Evolutionary conservation across 2,888 invertebrate species (phyloP).

Genomic region (Lithophane leautieri): DNA sequence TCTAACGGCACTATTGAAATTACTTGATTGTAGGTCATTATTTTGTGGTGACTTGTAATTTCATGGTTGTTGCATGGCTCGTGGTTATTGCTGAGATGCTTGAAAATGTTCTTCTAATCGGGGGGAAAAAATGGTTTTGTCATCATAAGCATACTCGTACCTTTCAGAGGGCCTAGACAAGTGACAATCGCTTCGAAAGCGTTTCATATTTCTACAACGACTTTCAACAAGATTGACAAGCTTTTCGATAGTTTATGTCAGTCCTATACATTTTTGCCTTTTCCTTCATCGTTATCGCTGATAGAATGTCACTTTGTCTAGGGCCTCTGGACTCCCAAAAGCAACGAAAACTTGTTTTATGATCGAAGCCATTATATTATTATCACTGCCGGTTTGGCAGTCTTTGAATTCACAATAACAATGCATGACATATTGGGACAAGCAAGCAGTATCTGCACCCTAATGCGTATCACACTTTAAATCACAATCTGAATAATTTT

Average conservation of each 20-base stretch:
- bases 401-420: not conserved
- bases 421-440: not conserved
- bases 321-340: no score
- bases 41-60: conserved; percentile 37
- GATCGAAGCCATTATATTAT: not conserved
- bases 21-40: conserved; percentile 53
- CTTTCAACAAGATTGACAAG: no score
- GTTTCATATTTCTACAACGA: no score
- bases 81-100: not conserved
- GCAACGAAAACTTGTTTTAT: not conserved
- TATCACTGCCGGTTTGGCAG: not conserved
- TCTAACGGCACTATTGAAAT: conserved; percentile 45
- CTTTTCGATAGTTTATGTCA: no score
- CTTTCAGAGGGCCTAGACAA: no score
- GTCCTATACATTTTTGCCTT: no score
- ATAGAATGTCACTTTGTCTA: no score
- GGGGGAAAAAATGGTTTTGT: not conserved
- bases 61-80: conserved; percentile 9
- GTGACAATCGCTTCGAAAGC: no score
- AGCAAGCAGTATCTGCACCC: not conserved
- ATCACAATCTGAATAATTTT: no score
- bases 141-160: not conserved
- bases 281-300: no score
- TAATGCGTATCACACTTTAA: no score
- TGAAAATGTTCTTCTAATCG: not conserved